These are phyloP conservation scores for Poeciliopsis retropinna DNA, from an alignment of 2,113 vertebrate species.

Conservation along the genomic window DNA sequence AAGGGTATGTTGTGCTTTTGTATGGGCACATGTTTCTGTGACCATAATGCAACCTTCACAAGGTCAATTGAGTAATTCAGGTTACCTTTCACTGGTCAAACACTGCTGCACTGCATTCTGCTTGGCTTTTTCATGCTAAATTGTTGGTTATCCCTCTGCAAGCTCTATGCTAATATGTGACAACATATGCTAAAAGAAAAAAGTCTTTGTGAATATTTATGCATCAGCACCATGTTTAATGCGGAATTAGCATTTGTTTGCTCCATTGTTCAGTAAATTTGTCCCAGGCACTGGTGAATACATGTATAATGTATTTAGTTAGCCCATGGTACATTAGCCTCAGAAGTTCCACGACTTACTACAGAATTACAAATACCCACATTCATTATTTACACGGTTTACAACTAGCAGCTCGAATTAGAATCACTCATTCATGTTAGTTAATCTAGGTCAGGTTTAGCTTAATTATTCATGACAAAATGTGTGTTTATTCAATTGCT, in stretches of 20 bases:
- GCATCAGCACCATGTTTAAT: conserved; percentile 70
- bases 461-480: conserved; percentile 57
- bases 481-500: conserved; percentile 43
- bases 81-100: conserved; percentile 48
- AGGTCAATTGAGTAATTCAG: conserved; percentile 50
- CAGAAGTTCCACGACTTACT: conserved; percentile 56
- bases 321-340: conserved; percentile 64
- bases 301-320: conserved; percentile 69
- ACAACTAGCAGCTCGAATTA: conserved; percentile 56
- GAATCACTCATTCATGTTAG: conserved; percentile 54
- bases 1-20: conserved; percentile 10
- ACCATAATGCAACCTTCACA: conserved; percentile 46
- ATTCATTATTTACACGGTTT: conserved; percentile 50
- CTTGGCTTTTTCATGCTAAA: conserved; percentile 44
- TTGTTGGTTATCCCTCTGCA: conserved; percentile 28
- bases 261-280: conserved; percentile 76
- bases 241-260: conserved; percentile 77
- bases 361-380: conserved; percentile 60
- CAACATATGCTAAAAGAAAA: conserved; percentile 72
- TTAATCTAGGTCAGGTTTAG: conserved; percentile 56
- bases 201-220: conserved; percentile 71
- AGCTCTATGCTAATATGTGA: conserved; percentile 65
- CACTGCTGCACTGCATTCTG: conserved; percentile 31
- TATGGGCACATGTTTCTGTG: conserved; percentile 23
- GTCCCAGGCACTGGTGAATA: conserved; percentile 59